Evolutionary conservation across 2,888 invertebrate species (phyloP).

Genomic region (Plemyria rubiginata): DNA sequence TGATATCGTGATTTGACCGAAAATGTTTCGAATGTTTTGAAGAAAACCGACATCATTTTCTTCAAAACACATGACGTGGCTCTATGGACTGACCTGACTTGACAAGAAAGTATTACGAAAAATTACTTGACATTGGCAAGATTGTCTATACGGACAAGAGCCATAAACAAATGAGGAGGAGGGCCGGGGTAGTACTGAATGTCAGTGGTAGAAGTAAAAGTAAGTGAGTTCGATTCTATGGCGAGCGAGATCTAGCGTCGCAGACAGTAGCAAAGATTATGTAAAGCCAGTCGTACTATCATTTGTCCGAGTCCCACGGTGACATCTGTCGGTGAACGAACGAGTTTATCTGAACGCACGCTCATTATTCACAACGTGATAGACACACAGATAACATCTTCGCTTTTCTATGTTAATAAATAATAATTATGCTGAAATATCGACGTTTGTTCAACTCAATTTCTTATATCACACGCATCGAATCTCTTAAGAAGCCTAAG

Average conservation of each 20-base stretch:
- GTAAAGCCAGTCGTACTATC: constrained; percentile 51
- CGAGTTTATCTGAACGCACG: constrained; percentile 67
- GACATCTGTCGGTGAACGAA: constrained; percentile 71
- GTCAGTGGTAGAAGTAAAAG: not conserved
- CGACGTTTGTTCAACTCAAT: not conserved
- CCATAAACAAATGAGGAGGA: no score
- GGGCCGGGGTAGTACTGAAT: no score
- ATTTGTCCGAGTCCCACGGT: constrained; percentile 67
- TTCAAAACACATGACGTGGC: no score
- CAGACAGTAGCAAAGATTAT: constrained; percentile 34
- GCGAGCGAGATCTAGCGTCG: not conserved
- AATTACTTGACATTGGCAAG: no score
- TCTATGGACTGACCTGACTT: no score
- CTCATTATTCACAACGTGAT: constrained; percentile 66
- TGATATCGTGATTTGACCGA: no score
- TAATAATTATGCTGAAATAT: constrained; percentile 15
- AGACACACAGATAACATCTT: constrained; percentile 36
- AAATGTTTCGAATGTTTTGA: no score
- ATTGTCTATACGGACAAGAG: no score
- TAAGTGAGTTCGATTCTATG: not conserved
- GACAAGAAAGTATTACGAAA: no score
- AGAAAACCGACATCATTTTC: no score
- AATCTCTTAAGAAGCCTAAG: no score
- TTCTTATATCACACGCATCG: not conserved
- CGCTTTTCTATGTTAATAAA: constrained; percentile 28